Percentiles rank a stretch among this genome's conserved stretches.
Evolutionary conservation across 2,113 vertebrate species (phyloP).

Genomic region (Chaenocephalus aceratus): DNA sequence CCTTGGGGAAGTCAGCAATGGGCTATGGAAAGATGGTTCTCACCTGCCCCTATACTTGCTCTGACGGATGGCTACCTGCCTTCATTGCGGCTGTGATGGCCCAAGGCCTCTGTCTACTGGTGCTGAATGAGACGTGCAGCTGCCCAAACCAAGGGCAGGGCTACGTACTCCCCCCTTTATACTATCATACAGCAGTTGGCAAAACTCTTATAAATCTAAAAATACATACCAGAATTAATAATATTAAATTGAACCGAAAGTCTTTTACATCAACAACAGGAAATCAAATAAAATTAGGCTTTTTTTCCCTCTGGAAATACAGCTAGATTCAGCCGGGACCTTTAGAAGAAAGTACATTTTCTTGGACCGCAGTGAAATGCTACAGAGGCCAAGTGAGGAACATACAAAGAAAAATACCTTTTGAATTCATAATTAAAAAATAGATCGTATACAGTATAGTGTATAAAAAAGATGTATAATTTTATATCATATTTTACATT

Average conservation of each 20-base stretch:
- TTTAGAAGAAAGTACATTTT: neutral
- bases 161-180: constrained; percentile 13
- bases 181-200: neutral
- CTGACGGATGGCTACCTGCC: constrained; percentile 88
- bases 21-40: constrained; percentile 89
- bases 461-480: neutral
- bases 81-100: constrained; percentile 73
- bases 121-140: constrained; percentile 78
- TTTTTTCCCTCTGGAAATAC: neutral
- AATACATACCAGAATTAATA: neutral
- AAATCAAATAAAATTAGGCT: neutral
- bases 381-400: neutral
- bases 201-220: neutral
- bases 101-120: constrained; percentile 82
- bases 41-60: constrained; percentile 85
- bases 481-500: neutral
- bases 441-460: neutral
- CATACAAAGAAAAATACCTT: neutral
- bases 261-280: neutral
- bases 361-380: neutral
- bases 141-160: constrained; percentile 75
- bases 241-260: neutral
- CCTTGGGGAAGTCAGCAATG: constrained; percentile 87
- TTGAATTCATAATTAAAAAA: neutral
- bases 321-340: neutral